A percentile compares a stretch with the other conserved stretches of the same genome.
phyloP scores from a whole-genome alignment of 2,113 vertebrate species.

The Rhinoptilus africanus region DNA sequence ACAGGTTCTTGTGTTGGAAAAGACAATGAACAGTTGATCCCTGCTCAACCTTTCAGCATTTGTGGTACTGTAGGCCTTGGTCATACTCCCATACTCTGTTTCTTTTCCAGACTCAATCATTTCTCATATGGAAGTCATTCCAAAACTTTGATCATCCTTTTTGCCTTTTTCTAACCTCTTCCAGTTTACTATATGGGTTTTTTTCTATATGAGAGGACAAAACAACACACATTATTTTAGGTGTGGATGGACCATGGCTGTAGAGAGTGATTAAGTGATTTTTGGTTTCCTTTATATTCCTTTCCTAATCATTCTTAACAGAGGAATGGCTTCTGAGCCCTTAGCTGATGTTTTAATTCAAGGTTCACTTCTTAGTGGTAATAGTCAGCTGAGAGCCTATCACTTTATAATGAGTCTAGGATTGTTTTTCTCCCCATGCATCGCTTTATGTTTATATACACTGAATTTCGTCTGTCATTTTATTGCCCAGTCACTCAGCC shows the following conservation, averaged over 20 bases:
- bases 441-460: slow-evolving; percentile 35
- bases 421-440: neutral
- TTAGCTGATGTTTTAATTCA: slow-evolving; percentile 32
- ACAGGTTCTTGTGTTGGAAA: neutral
- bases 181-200: neutral
- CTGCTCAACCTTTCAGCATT: neutral
- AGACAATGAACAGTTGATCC: neutral
- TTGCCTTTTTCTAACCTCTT: neutral
- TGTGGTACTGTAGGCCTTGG: neutral
- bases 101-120: neutral
- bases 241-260: neutral
- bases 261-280: neutral
- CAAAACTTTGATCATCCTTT: neutral
- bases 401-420: neutral
- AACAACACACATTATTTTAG: neutral
- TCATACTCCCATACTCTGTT: neutral
- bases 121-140: neutral
- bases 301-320: neutral
- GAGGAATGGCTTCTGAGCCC: neutral
- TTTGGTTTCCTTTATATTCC: neutral
- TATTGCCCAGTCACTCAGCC: slow-evolving; percentile 47
- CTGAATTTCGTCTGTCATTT: slow-evolving; percentile 51
- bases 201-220: neutral
- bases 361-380: neutral
- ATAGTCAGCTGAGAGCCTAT: neutral